Percentiles rank a stretch among this genome's conserved stretches.
phyloP scores from a whole-genome alignment of 1,140 invertebrate species.

The Brachionus paranguensis region DNA sequence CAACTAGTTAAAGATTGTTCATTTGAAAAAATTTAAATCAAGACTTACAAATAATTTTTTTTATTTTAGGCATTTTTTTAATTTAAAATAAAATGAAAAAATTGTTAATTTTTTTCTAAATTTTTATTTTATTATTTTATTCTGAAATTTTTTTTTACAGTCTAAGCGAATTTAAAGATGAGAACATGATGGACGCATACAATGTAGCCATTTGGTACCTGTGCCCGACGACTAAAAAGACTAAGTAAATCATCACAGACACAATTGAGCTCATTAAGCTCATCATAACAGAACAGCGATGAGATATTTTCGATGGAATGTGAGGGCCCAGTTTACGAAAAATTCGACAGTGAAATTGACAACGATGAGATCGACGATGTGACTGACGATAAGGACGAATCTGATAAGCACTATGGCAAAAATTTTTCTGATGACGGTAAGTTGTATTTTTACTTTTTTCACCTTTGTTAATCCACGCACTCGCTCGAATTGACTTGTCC shows the following conservation, averaged over 20 bases:
- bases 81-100: too few relatives aligned
- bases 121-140: too few relatives aligned
- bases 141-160: constrained; percentile 52
- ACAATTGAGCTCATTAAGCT: constrained; percentile 90
- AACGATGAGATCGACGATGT: constrained; percentile 4
- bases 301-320: constrained; percentile 70
- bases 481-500: neutral
- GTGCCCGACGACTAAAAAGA: constrained; percentile 82
- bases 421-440: constrained; percentile 46
- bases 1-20: too few relatives aligned
- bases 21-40: too few relatives aligned
- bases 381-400: constrained; percentile 16
- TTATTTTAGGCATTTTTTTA: too few relatives aligned
- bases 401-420: constrained; percentile 44
- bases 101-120: too few relatives aligned
- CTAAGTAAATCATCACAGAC: constrained; percentile 85
- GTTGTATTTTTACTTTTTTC: neutral
- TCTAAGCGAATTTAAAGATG: constrained; percentile 82
- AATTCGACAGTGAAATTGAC: constrained; percentile 39
- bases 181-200: constrained; percentile 98
- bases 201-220: constrained; percentile 94
- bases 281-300: constrained; percentile 78
- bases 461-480: neutral
- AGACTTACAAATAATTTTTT: too few relatives aligned
- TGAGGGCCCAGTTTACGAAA: constrained; percentile 34